Conservation (phyloP, 2,113 vertebrate species). For the Erythrocercus mccallii region DNA sequence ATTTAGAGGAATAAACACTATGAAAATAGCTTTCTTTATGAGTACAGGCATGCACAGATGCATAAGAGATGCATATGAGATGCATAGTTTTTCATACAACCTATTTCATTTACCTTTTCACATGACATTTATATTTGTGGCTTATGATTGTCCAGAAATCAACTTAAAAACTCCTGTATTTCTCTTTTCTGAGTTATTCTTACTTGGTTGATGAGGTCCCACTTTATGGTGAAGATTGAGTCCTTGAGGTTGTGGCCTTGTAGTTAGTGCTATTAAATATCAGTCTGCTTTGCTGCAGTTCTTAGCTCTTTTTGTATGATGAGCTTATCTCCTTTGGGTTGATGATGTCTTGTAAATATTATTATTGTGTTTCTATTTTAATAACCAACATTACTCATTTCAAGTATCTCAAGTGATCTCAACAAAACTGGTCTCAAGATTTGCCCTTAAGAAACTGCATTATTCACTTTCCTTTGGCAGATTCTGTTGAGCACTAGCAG, state of each 20-base stretch:
- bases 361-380: not conserved
- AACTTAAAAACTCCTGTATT: not conserved
- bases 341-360: not conserved
- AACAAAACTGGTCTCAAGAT: not conserved
- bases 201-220: not conserved
- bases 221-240: not conserved
- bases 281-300: not conserved
- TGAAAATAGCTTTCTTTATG: not conserved
- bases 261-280: not conserved
- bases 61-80: not conserved
- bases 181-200: not conserved
- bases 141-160: not conserved
- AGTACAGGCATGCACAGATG: not conserved
- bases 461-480: not conserved
- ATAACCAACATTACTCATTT: not conserved
- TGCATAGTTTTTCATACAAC: not conserved
- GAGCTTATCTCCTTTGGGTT: not conserved
- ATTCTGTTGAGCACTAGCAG: not conserved
- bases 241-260: not conserved
- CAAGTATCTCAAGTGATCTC: not conserved
- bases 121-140: not conserved
- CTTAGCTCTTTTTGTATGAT: not conserved
- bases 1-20: not conserved
- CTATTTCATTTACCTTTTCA: not conserved
- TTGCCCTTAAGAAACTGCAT: not conserved